phyloP scores from a whole-genome alignment of 2,797 vertebrate species.

The Takifugu ocellatus region DNA sequence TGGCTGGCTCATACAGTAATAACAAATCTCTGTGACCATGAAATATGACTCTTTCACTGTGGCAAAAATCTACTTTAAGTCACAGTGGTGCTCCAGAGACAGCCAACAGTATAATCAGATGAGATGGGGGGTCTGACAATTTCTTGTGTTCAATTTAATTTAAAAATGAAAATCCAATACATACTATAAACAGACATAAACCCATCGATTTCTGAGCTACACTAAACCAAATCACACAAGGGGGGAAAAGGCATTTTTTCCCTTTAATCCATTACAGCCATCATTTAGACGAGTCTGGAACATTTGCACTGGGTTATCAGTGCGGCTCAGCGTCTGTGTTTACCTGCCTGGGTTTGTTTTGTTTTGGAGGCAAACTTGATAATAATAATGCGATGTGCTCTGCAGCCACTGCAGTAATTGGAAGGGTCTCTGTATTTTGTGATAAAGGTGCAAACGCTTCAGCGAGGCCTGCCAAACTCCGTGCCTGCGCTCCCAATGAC shows the following conservation, averaged over 20 bases:
- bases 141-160: not conserved
- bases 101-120: not conserved
- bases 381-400: slow-evolving; percentile 2
- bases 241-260: slow-evolving; percentile 2
- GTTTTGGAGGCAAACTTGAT: not conserved
- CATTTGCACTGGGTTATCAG: not conserved
- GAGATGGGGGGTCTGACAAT: not conserved
- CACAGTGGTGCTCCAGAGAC: too few relatives aligned
- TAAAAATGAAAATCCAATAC: not conserved
- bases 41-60: too few relatives aligned
- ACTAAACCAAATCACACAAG: slow-evolving; percentile 1
- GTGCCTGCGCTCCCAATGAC: not conserved
- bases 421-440: slow-evolving; percentile 2
- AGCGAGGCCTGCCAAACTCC: too few relatives aligned
- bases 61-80: too few relatives aligned
- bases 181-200: not conserved
- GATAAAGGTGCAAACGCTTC: not conserved
- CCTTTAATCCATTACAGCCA: slow-evolving; percentile 4
- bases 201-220: not conserved
- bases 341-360: too few relatives aligned
- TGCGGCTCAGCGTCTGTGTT: not conserved
- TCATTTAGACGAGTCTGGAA: not conserved
- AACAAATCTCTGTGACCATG: too few relatives aligned
- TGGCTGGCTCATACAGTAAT: too few relatives aligned
- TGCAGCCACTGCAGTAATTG: slow-evolving; percentile 2